phyloP scores from a whole-genome alignment of 2,888 invertebrate species.

The Gastrophysa polygoni region DNA sequence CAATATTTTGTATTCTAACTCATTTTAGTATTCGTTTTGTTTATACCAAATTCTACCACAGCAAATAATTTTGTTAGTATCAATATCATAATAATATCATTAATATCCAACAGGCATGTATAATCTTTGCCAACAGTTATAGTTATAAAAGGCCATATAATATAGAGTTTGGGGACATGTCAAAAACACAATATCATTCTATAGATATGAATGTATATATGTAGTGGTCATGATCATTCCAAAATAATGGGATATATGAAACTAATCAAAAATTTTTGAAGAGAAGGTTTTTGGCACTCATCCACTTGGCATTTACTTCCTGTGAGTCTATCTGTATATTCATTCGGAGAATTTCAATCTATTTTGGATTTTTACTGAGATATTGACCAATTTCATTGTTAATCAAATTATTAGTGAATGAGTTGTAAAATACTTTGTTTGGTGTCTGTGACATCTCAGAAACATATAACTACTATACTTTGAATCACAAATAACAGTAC shows the following conservation, averaged over 20 bases:
- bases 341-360: too few species aligned
- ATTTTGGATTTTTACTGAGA: too few species aligned
- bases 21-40: constrained; percentile 22
- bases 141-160: constrained; percentile 47
- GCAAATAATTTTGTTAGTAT: constrained; percentile 37
- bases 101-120: too few species aligned
- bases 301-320: neutral
- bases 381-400: too few species aligned
- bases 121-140: constrained; percentile 38
- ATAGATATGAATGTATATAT: too few species aligned
- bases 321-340: too few species aligned
- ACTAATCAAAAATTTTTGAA: neutral
- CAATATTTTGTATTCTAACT: constrained; percentile 11
- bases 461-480: neutral
- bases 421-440: too few species aligned
- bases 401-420: too few species aligned
- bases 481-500: neutral
- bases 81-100: too few species aligned
- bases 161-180: neutral
- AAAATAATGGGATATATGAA: too few species aligned
- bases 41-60: constrained; percentile 39
- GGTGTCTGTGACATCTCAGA: neutral
- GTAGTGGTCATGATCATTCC: too few species aligned
- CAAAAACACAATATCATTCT: constrained; percentile 9
- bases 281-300: neutral